Evolutionary conservation across 2,113 vertebrate species (phyloP).

Genomic region (Chionodraco myersi): DNA sequence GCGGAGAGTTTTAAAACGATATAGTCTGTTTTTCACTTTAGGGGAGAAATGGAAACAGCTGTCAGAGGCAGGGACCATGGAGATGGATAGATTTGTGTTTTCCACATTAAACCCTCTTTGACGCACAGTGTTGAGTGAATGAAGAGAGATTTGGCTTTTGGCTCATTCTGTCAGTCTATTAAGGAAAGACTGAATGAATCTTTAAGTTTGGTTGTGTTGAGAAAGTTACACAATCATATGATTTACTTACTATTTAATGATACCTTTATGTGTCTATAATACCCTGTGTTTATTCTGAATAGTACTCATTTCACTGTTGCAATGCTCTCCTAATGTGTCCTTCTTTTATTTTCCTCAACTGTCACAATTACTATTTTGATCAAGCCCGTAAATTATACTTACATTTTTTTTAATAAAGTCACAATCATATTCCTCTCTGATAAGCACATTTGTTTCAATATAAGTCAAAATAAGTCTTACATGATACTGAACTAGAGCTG

Average conservation of each 20-base stretch:
- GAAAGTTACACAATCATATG: background rate
- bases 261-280: no score
- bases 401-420: no score
- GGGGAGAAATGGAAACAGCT: no score
- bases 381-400: background rate
- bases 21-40: conserved; percentile 3
- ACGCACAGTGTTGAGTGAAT: background rate
- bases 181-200: background rate
- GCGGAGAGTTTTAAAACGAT: background rate
- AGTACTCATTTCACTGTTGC: no score
- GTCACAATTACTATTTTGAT: background rate
- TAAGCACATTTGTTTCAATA: no score
- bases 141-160: background rate
- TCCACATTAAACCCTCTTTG: conserved; percentile 2
- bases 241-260: background rate
- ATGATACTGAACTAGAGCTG: background rate
- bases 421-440: background rate
- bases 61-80: background rate
- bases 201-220: background rate
- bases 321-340: no score
- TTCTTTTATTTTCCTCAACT: no score
- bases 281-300: no score
- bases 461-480: background rate
- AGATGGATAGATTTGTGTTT: conserved; percentile 20
- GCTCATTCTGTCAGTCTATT: background rate